These are phyloP conservation scores for Steinernema carpocapsae DNA, from an alignment of 2,888 invertebrate species.

Conservation along the genomic window DNA sequence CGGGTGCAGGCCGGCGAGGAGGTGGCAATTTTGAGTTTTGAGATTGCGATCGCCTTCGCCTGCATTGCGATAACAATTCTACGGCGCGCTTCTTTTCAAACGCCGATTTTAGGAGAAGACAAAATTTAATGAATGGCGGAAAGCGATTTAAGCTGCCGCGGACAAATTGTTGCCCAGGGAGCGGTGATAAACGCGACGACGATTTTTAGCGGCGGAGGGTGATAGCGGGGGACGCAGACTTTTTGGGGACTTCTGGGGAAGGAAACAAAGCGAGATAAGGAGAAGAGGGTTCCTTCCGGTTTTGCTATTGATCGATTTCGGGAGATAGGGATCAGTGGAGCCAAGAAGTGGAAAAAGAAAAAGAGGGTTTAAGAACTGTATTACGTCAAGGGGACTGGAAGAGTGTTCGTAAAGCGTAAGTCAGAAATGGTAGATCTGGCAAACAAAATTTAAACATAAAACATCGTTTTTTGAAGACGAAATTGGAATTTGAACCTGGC, in stretches of 20 bases:
- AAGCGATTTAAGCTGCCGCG: background rate
- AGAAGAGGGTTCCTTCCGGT: background rate
- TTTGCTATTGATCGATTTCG: background rate
- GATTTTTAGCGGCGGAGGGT: too few species aligned
- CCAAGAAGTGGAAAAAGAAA: background rate
- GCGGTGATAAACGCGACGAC: background rate
- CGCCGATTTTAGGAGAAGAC: slow-evolving; percentile 7
- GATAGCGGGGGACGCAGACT: background rate
- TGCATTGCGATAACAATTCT: slow-evolving; percentile 17
- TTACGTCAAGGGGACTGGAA: too few species aligned
- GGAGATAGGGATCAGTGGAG: background rate
- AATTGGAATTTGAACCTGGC: too few species aligned
- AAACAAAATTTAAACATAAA: too few species aligned
- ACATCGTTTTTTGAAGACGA: too few species aligned
- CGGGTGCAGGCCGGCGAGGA: background rate
- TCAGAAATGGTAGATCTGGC: too few species aligned
- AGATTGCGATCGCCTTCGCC: background rate
- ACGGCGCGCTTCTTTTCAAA: background rate
- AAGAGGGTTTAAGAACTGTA: too few species aligned
- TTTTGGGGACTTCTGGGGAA: background rate
- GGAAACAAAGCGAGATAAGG: background rate
- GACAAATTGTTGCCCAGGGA: background rate
- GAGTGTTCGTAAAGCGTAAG: too few species aligned
- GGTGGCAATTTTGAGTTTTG: background rate
- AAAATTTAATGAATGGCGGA: slow-evolving; percentile 10